A percentile compares a stretch with the other conserved stretches of the same genome.
These are phyloP conservation scores for Kuschelorhynchus macadamiae DNA, from an alignment of 2,888 invertebrate species.

Conservation along the genomic window DNA sequence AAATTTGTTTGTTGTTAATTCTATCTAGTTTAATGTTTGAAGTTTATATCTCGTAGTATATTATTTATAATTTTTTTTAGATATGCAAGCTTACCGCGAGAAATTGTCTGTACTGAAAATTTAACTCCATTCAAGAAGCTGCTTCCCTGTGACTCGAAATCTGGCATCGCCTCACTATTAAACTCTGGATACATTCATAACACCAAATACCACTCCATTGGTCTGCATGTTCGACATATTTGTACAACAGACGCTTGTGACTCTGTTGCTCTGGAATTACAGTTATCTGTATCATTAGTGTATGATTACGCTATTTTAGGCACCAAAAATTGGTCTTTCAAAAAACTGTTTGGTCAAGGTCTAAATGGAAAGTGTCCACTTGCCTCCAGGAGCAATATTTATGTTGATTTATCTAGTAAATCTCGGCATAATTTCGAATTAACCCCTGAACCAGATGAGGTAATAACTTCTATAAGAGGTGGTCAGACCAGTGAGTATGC, in stretches of 20 bases:
- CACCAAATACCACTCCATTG: slow-evolving; percentile 92
- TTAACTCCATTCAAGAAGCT: slow-evolving; percentile 98
- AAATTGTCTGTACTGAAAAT: slow-evolving; percentile 99
- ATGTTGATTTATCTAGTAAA: slow-evolving; percentile 82
- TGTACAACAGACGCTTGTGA: slow-evolving; percentile 74
- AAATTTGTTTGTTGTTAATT: too few species aligned
- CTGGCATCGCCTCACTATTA: slow-evolving; percentile 88
- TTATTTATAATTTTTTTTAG: slow-evolving; percentile 67
- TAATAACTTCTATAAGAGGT: slow-evolving; percentile 76
- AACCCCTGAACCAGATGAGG: slow-evolving; percentile 74
- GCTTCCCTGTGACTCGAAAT: slow-evolving; percentile 92
- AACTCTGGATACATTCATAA: slow-evolving; percentile 94
- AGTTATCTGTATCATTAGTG: slow-evolving; percentile 88
- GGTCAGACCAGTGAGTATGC: slow-evolving; percentile 78
- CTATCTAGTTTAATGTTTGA: too few species aligned
- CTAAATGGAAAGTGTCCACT: slow-evolving; percentile 87
- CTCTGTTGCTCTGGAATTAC: slow-evolving; percentile 81
- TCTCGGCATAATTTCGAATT: slow-evolving; percentile 75
- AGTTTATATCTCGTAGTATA: too few species aligned
- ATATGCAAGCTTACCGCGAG: slow-evolving; percentile 93
- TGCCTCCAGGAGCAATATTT: slow-evolving; percentile 83
- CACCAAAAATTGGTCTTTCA: slow-evolving; percentile 85
- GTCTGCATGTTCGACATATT: slow-evolving; percentile 85
- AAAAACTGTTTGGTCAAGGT: slow-evolving; percentile 89
- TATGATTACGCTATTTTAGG: slow-evolving; percentile 83